These are phyloP conservation scores for Amblyopsis rosae DNA, from an alignment of 2,113 vertebrate species.

Conservation along the genomic window DNA sequence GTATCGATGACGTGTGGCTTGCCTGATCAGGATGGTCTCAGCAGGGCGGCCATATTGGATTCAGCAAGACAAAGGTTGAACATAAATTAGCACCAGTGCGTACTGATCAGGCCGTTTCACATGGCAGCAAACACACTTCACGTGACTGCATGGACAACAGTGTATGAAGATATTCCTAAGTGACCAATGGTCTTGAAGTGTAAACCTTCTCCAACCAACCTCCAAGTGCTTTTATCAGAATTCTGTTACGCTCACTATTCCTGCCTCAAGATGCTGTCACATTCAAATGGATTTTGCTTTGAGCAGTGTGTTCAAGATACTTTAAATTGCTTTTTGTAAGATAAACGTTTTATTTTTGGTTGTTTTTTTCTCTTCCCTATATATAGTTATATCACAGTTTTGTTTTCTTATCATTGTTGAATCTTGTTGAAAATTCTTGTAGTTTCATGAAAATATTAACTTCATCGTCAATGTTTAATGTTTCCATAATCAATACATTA, in stretches of 20 bases:
- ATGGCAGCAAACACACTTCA: conserved; percentile 29
- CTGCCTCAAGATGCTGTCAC: conserved; percentile 34
- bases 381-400: not conserved
- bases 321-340: conserved; percentile 20
- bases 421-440: conserved; percentile 11
- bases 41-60: conserved; percentile 39
- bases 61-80: conserved; percentile 41
- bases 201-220: conserved; percentile 37
- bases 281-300: conserved; percentile 25
- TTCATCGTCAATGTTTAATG: conserved; percentile 34
- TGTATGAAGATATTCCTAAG: not conserved
- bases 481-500: conserved; percentile 42
- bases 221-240: conserved; percentile 59
- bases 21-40: too few species aligned
- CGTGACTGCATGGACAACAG: conserved; percentile 45
- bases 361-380: too few species aligned
- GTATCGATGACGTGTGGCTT: too few species aligned
- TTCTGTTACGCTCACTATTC: conserved; percentile 35
- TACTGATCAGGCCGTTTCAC: conserved; percentile 19
- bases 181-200: not conserved
- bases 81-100: conserved; percentile 32
- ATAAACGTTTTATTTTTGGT: conserved; percentile 7
- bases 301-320: conserved; percentile 33
- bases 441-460: conserved; percentile 32
- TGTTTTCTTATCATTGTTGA: conserved; percentile 13